Conservation (phyloP, 2,888 invertebrate genomes). For the Brachyptera putata region DNA sequence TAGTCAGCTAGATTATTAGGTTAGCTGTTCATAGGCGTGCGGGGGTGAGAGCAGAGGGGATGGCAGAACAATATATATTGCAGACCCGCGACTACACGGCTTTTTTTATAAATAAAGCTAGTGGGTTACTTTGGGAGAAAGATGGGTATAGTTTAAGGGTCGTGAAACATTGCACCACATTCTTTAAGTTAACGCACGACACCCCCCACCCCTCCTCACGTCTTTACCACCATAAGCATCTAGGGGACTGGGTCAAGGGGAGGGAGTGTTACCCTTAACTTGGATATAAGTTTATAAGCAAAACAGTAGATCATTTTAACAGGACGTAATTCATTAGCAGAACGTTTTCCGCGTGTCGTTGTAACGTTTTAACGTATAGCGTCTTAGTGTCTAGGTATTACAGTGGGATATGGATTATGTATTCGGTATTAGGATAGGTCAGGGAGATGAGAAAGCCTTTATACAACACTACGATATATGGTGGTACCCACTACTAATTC, state of each 20-base stretch:
- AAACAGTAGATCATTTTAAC: constrained; percentile 8
- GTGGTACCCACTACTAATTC: no score
- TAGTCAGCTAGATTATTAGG: constrained; percentile 23
- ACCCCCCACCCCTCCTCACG: background rate
- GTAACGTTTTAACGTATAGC: no score
- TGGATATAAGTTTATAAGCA: background rate
- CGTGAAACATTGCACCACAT: constrained; percentile 19
- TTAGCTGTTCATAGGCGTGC: constrained; percentile 4
- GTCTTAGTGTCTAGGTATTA: no score
- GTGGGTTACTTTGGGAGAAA: constrained; percentile 8
- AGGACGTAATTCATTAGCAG: background rate
- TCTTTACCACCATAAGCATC: background rate
- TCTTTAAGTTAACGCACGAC: no score
- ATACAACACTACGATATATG: no score
- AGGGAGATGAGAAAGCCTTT: no score
- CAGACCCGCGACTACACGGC: background rate
- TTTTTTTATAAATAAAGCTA: constrained; percentile 21
- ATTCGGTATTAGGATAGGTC: no score
- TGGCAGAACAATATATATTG: constrained; percentile 16
- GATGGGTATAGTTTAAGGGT: constrained; percentile 21
- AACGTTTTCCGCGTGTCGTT: no score
- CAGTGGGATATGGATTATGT: no score
- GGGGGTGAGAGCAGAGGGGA: background rate
- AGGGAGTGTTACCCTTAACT: constrained; percentile 10
- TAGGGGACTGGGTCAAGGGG: constrained; percentile 20